Percentiles rank a stretch among this genome's conserved stretches.
phyloP scores from a whole-genome alignment of 2,797 vertebrate genomes.

The Rhinophrynus dorsalis region DNA sequence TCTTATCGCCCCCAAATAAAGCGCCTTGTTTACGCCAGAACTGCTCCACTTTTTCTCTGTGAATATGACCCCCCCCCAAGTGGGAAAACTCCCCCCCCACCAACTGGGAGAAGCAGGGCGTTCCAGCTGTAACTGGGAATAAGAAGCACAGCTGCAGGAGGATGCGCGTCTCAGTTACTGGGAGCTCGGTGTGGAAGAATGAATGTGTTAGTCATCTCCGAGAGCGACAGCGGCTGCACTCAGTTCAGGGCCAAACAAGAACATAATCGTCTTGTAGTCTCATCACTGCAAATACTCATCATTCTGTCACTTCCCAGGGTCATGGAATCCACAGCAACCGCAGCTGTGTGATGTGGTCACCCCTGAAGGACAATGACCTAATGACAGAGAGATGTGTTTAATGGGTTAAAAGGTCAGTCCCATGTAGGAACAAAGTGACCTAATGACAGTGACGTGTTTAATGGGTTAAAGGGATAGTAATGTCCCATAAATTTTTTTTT shows the following conservation, averaged over 20 bases:
- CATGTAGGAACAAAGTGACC: background rate
- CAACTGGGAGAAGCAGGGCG: too few relatives aligned
- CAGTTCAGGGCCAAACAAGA: background rate
- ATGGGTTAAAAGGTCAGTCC: background rate
- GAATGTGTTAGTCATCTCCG: conserved; percentile 9
- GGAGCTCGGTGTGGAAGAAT: background rate
- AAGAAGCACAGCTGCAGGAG: background rate
- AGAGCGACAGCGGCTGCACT: background rate
- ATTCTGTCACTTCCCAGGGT: background rate
- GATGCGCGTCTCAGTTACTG: background rate
- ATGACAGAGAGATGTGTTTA: background rate
- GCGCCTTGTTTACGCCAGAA: too few relatives aligned
- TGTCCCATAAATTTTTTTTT: too few relatives aligned
- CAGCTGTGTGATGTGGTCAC: background rate
- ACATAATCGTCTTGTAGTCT: background rate
- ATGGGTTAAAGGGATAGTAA: too few relatives aligned
- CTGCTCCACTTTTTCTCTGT: too few relatives aligned
- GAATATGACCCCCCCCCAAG: too few relatives aligned
- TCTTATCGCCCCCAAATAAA: too few relatives aligned
- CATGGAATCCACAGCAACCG: background rate
- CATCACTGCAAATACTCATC: background rate
- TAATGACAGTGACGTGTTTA: too few relatives aligned
- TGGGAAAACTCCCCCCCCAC: too few relatives aligned
- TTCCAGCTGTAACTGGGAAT: too few relatives aligned
- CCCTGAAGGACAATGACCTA: background rate